phyloP scores from a whole-genome alignment of 2,888 invertebrate species.

The Zaprionus bogoriensis region DNA sequence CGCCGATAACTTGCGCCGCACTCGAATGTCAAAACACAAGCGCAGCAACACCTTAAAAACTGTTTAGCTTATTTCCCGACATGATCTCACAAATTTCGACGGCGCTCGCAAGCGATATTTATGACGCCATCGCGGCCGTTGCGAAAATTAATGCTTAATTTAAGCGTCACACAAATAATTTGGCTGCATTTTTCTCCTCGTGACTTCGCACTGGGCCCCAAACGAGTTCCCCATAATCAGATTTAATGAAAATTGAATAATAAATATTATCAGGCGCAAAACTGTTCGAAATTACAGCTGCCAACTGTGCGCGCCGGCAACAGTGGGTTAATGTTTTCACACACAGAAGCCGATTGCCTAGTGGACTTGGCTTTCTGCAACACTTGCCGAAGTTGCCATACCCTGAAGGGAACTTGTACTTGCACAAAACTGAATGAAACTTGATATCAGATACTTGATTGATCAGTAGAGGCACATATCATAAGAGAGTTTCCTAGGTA shows the following conservation, averaged over 20 bases:
- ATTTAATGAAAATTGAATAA: slow-evolving; percentile 76
- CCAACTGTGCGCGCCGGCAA: slow-evolving; percentile 21
- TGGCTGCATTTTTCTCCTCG: slow-evolving; percentile 52
- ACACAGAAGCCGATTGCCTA: slow-evolving; percentile 47
- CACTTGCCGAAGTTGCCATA: neutral
- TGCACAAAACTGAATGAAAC: neutral
- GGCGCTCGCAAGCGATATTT: slow-evolving; percentile 47
- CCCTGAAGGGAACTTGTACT: neutral
- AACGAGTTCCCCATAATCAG: slow-evolving; percentile 67
- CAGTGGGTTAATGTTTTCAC: slow-evolving; percentile 37
- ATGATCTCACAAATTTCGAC: slow-evolving; percentile 44
- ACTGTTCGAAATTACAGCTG: slow-evolving; percentile 57
- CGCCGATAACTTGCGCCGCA: slow-evolving; percentile 10
- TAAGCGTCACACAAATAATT: slow-evolving; percentile 72
- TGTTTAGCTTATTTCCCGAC: slow-evolving; percentile 55
- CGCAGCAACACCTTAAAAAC: slow-evolving; percentile 66
- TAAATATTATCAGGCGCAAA: slow-evolving; percentile 69
- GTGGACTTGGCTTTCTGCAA: neutral
- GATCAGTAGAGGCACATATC: too few relatives aligned
- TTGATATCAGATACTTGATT: too few relatives aligned
- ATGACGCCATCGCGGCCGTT: slow-evolving; percentile 50
- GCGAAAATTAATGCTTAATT: slow-evolving; percentile 75
- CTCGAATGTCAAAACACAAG: slow-evolving; percentile 65
- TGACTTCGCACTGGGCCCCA: slow-evolving; percentile 3
- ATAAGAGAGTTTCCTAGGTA: too few relatives aligned